A percentile compares a stretch with the other conserved stretches of the same genome.
Conservation (phyloP, 2,113 vertebrate genomes). For the Dermatemys mawii region DNA sequence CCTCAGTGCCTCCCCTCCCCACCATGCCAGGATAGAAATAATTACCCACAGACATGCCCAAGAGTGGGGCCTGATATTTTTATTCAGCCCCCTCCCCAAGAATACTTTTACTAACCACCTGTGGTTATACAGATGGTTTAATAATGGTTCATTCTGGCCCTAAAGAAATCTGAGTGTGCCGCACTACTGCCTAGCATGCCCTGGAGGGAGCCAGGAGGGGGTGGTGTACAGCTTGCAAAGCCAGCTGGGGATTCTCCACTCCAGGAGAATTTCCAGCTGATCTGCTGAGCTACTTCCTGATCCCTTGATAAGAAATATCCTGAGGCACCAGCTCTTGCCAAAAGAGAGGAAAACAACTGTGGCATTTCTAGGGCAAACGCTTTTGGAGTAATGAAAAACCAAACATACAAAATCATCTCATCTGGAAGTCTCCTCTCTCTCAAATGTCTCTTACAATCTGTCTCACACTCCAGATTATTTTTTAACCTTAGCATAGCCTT, state of each 20-base stretch:
- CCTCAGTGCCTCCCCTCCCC: background rate
- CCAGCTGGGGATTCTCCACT: background rate
- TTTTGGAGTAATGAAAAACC: background rate
- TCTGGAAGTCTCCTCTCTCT: background rate
- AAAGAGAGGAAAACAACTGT: background rate
- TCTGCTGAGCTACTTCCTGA: fast-evolving
- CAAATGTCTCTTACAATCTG: background rate
- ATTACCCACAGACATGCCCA: background rate
- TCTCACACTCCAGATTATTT: background rate
- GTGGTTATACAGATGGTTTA: background rate
- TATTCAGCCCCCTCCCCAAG: background rate
- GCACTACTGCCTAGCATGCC: background rate
- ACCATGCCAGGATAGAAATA: background rate
- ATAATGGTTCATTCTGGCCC: background rate
- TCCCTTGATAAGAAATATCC: fast-evolving
- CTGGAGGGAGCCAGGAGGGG: background rate
- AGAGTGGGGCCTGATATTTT: background rate
- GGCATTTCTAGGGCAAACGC: background rate
- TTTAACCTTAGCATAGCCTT: background rate
- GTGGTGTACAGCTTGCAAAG: background rate
- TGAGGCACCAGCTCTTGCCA: background rate
- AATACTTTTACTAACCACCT: background rate
- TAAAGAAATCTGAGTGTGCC: background rate
- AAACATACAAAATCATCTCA: background rate
- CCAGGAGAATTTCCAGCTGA: background rate